Conservation (phyloP, 2,888 invertebrate genomes). For the Sussaba pulchella region DNA sequence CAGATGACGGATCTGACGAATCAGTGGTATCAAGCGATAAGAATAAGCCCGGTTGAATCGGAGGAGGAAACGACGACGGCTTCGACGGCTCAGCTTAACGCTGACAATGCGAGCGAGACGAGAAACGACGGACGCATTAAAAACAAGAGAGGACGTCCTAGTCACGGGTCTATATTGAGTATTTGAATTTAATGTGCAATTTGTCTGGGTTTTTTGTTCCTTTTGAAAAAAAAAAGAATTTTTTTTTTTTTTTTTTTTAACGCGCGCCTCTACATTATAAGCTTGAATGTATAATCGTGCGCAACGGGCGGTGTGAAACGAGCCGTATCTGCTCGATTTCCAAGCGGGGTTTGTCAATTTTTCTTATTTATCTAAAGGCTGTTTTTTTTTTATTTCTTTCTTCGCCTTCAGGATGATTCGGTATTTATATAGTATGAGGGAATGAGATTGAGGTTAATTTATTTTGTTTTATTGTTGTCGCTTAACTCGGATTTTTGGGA, state of each 20-base stretch:
- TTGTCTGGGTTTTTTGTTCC: too few species aligned
- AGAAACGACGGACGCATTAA: constrained; percentile 73
- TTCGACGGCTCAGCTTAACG: constrained; percentile 80
- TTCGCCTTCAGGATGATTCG: constrained; percentile 56
- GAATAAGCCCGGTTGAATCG: constrained; percentile 94
- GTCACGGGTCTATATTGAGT: constrained; percentile 82
- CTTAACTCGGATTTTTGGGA: not conserved
- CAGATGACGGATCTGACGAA: constrained; percentile 98
- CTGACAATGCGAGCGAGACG: constrained; percentile 70
- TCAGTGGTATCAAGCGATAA: constrained; percentile 98
- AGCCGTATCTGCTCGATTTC: constrained; percentile 31
- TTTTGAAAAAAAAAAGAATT: too few species aligned
- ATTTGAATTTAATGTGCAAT: constrained; percentile 73
- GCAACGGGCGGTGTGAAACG: constrained; percentile 37
- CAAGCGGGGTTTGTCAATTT: constrained; percentile 50
- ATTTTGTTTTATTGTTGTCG: not conserved
- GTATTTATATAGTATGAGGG: too few species aligned
- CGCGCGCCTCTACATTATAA: constrained; percentile 41
- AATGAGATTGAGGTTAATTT: too few species aligned
- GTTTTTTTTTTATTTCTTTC: constrained; percentile 33
- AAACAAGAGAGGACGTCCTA: constrained; percentile 75
- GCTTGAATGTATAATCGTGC: constrained; percentile 50
- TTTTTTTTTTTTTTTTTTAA: constrained; percentile 25
- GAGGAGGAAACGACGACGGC: constrained; percentile 88
- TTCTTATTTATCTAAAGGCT: not conserved